phyloP scores from a whole-genome alignment of 2,113 vertebrate species.

The Periophthalmodon schlosseri region DNA sequence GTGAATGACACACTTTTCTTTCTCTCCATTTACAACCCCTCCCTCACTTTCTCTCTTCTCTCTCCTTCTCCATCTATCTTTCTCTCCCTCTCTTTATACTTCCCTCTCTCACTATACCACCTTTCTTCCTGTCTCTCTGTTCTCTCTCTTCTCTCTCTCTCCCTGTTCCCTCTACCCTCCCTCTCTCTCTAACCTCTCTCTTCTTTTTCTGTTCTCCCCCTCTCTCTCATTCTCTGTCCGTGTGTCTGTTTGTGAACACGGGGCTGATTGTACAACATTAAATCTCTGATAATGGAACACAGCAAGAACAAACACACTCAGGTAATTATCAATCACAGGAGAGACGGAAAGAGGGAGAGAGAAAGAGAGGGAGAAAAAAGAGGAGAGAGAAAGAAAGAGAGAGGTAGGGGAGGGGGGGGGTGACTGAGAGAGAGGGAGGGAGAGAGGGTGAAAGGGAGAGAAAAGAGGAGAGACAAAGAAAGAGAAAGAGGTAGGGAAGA shows the following conservation, averaged over 20 bases:
- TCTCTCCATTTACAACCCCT: not conserved
- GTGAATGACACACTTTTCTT: not conserved
- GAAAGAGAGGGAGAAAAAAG: too few relatives aligned
- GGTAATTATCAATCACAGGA: conserved; percentile 4
- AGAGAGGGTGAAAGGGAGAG: too few relatives aligned
- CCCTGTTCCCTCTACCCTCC: not conserved
- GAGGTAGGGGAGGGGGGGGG: too few relatives aligned
- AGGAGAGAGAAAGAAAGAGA: too few relatives aligned
- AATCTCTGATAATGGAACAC: conserved; percentile 2
- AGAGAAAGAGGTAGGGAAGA: not conserved
- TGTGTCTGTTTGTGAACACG: not conserved
- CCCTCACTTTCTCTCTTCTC: not conserved
- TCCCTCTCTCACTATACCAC: not conserved
- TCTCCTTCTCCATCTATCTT: not conserved
- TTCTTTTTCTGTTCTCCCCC: not conserved
- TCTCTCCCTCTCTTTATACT: not conserved
- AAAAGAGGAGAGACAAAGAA: not conserved
- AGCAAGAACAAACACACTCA: not conserved
- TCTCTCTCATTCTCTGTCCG: not conserved
- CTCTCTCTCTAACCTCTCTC: too few relatives aligned
- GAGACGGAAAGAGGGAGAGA: not conserved
- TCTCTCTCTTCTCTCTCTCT: not conserved
- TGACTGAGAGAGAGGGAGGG: too few relatives aligned
- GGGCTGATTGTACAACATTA: not conserved
- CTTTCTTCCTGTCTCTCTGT: not conserved